Conservation (phyloP, 2,888 invertebrate genomes). For the Cephonodes hylas region DNA sequence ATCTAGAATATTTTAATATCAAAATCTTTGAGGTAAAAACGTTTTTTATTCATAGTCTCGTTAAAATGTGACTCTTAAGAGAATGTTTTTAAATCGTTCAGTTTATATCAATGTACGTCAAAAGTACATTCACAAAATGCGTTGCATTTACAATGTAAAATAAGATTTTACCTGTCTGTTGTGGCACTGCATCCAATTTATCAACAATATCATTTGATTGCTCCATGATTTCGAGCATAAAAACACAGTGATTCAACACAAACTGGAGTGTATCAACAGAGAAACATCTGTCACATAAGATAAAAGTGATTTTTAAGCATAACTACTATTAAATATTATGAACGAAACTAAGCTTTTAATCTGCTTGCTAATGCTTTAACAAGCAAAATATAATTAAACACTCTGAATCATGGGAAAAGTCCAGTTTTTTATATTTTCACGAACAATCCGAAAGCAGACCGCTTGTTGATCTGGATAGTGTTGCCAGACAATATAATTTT, state of each 20-base stretch:
- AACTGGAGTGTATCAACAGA: constrained; percentile 64
- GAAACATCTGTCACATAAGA: constrained; percentile 65
- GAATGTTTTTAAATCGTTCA: constrained; percentile 15
- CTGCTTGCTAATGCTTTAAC: not conserved
- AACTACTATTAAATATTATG: constrained; percentile 33
- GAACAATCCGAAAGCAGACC: constrained; percentile 38
- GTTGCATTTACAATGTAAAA: constrained; percentile 26
- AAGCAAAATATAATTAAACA: not conserved
- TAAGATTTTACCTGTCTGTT: constrained; percentile 46
- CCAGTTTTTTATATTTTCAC: not conserved
- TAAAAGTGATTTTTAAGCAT: constrained; percentile 45
- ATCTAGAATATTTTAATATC: not conserved
- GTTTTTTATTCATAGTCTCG: not conserved
- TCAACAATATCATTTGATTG: constrained; percentile 41
- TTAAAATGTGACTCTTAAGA: constrained; percentile 6
- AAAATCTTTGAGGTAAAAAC: no score
- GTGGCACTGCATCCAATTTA: constrained; percentile 41
- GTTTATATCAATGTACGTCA: constrained; percentile 30
- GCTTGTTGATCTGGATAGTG: constrained; percentile 72
- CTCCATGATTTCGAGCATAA: constrained; percentile 49
- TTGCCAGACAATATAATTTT: constrained; percentile 37
- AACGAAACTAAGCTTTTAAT: not conserved
- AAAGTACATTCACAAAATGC: constrained; percentile 25
- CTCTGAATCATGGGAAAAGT: constrained; percentile 4
- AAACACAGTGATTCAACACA: constrained; percentile 39